Evolutionary conservation across 1,140 invertebrate genomes (phyloP).

Genomic region (Pseudomyrmex concolor): DNA sequence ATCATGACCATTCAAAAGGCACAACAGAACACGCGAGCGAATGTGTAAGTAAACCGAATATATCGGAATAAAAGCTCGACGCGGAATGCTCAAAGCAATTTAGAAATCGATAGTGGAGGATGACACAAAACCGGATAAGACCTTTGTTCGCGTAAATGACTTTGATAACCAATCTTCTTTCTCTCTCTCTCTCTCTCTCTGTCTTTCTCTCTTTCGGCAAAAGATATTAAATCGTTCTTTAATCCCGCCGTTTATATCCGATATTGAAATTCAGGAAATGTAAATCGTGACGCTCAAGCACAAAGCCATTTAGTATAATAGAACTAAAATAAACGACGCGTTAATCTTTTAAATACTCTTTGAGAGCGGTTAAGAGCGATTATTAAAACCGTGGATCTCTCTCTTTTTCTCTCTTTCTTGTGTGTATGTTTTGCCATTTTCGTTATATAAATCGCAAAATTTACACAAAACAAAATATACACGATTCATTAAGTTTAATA

Average conservation of each 20-base stretch:
- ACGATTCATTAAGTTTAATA: too few species aligned
- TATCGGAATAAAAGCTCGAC: neutral
- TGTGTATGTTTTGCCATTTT: neutral
- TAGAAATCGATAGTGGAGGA: neutral
- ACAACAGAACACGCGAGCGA: constrained; percentile 80
- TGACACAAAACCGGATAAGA: neutral
- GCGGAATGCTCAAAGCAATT: neutral
- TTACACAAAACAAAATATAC: too few species aligned
- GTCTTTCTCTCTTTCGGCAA: neutral
- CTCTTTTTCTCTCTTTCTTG: too few species aligned
- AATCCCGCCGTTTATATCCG: neutral
- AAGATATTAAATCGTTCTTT: neutral
- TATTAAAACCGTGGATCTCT: neutral
- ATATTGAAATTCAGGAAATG: neutral
- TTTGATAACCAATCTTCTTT: neutral
- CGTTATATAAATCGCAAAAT: too few species aligned
- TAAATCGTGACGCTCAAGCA: constrained; percentile 4
- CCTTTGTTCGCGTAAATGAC: neutral
- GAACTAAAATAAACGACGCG: neutral
- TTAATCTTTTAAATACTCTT: neutral
- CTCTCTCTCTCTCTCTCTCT: neutral
- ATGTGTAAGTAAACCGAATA: constrained; percentile 75
- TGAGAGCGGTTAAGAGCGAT: neutral
- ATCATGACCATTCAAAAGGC: constrained; percentile 88
- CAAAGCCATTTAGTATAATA: neutral